phyloP scores from a whole-genome alignment of 2,888 invertebrate species.

The Pyrocoelia pectoralis region DNA sequence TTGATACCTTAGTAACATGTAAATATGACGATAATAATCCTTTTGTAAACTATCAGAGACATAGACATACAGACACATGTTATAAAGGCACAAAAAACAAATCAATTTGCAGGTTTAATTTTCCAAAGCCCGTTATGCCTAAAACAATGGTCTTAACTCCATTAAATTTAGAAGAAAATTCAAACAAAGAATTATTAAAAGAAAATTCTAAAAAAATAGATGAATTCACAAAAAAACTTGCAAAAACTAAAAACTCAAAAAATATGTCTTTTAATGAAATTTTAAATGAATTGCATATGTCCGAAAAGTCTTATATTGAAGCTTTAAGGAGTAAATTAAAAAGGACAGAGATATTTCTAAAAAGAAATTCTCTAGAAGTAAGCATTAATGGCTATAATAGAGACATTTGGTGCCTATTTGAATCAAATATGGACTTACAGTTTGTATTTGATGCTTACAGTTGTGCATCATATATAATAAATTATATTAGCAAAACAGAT shows the following conservation, averaged over 20 bases:
- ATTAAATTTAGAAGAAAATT: neutral
- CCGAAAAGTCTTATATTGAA: neutral
- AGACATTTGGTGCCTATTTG: neutral
- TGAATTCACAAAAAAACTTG: neutral
- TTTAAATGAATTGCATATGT: neutral
- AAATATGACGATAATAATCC: neutral
- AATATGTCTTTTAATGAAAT: slow-evolving; percentile 2
- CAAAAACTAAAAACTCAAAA: neutral
- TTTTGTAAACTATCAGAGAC: neutral
- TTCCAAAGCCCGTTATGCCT: slow-evolving; percentile 6
- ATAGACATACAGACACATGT: slow-evolving; percentile 6
- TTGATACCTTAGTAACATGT: neutral
- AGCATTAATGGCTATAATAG: slow-evolving; percentile 5
- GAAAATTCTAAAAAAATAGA: too few species aligned
- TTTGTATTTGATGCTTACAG: neutral
- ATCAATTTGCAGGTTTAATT: neutral
- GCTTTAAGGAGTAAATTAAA: neutral
- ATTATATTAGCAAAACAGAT: neutral
- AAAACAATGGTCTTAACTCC: neutral
- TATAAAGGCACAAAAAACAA: neutral
- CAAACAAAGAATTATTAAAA: neutral
- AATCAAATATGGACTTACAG: slow-evolving; percentile 1
- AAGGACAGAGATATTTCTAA: neutral
- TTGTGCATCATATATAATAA: neutral
- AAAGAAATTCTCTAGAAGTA: neutral